Evolutionary conservation across 1,140 invertebrate genomes (phyloP).

Genomic region (Megalonaias nervosa): DNA sequence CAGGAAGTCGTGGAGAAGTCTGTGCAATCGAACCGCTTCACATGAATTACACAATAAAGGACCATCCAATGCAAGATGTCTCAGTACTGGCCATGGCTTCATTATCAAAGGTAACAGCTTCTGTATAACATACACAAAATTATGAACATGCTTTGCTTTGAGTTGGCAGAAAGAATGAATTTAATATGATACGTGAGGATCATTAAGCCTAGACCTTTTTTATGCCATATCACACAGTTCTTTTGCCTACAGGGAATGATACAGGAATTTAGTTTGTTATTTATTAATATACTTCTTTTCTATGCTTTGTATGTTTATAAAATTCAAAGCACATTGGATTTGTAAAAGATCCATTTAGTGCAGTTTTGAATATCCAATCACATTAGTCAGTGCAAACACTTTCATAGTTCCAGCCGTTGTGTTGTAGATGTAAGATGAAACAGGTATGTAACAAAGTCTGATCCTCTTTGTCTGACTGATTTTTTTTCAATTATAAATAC

Average conservation of each 20-base stretch:
- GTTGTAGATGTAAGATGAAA: too few relatives aligned
- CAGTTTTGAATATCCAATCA: too few relatives aligned
- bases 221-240: neutral
- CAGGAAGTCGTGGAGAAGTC: conserved; percentile 93
- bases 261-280: neutral
- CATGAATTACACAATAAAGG: conserved; percentile 77
- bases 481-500: too few relatives aligned
- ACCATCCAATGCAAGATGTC: conserved; percentile 83
- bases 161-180: too few relatives aligned
- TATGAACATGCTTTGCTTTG: neutral
- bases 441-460: too few relatives aligned
- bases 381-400: too few relatives aligned
- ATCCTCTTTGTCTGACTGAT: too few relatives aligned
- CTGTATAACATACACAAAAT: neutral
- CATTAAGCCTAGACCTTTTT: neutral
- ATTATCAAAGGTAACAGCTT: conserved; percentile 82
- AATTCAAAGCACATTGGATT: too few relatives aligned
- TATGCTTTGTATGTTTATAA: too few relatives aligned
- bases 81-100: conserved; percentile 92
- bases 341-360: too few relatives aligned
- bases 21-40: conserved; percentile 89
- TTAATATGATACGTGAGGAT: neutral
- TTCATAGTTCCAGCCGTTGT: too few relatives aligned
- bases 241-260: neutral
- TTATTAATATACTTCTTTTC: too few relatives aligned